Evolutionary conservation across 2,113 vertebrate genomes (phyloP), one percentile per base, ranked within the genome.

Genomic region (Pelecanoides urinatrix): DNA sequence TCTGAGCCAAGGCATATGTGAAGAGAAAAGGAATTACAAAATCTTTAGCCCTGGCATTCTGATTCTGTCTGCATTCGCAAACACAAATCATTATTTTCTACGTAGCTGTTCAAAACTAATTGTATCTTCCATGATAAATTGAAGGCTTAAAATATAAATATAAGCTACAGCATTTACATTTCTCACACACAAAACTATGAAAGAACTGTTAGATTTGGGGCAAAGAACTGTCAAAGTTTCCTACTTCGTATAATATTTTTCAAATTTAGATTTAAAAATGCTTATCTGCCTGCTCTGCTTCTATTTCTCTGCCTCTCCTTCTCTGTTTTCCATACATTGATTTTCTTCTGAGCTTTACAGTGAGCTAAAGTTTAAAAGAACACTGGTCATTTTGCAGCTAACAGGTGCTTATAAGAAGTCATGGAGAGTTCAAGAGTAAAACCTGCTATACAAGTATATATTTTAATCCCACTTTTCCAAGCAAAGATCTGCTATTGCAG

Each of bases 41-140:
- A 49, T 71, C 29, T 84, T 62, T 84, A 66, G 61, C 20, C 23
- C 30, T 91, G 52, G 23, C 27, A 87, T 77, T 78, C 50, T 78
- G 44, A 80, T 49, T 94, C 72, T 92, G 8, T 80, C 53, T 88
- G 23, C 20, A 65, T 70, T 91, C 73, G 76, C 73, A 58, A 45
- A 36, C 58, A 62, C 42, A 88, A 85, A 82, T 58, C 32, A 74
- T 84, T 92, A 86, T 82, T 90, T 91, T 82, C 53, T 13, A 36
- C 50, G 36, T 85, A 92, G 13, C 36, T 85, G 42, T 85, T 95
- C 50, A 82, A 93, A 97, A 79, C 36, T 82, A 92, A 73, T 62
- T 85, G n/a, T 66, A 58, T 88, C 20, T 55, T 87, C 30, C 25
- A 79, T 38, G 25, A 91, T 52, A 91, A 92, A 71, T 0, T 61